These are phyloP conservation scores for Nemoura dubitans DNA, from an alignment of 2,888 invertebrate species.

Conservation along the genomic window DNA sequence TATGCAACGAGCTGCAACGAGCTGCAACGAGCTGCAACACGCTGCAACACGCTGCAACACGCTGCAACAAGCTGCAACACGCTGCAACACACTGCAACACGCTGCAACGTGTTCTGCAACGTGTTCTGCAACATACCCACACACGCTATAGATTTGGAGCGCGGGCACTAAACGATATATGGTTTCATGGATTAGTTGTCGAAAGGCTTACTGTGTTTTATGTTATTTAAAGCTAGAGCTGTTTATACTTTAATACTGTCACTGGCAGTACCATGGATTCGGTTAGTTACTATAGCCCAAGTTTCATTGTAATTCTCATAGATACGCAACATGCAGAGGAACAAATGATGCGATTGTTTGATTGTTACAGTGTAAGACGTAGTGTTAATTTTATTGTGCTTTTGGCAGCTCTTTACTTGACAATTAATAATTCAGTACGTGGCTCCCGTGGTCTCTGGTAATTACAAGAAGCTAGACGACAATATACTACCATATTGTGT, in stretches of 20 bases:
- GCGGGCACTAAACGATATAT: background rate
- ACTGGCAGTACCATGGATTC: background rate
- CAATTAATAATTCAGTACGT: background rate
- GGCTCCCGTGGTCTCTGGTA: background rate
- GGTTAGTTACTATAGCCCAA: background rate
- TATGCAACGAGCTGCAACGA: too few species aligned
- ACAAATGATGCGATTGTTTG: background rate
- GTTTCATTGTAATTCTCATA: background rate
- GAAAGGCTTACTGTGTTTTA: background rate
- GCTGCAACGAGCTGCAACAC: too few species aligned
- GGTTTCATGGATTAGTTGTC: background rate
- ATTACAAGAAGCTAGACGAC: background rate
- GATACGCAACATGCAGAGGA: background rate
- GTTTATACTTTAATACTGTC: background rate
- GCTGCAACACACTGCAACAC: too few species aligned
- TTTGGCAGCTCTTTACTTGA: background rate
- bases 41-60: too few species aligned
- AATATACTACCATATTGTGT: too few species aligned
- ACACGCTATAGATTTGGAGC: background rate
- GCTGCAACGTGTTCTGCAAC: too few species aligned
- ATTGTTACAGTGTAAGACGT: background rate
- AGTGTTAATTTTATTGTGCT: background rate
- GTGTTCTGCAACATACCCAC: too few species aligned
- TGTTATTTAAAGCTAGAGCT: background rate
- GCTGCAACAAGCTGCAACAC: too few species aligned